A percentile compares a stretch with the other conserved stretches of the same genome.
Evolutionary conservation across 2,888 invertebrate genomes (phyloP).

Genomic region (Allophyes oxyacanthae): DNA sequence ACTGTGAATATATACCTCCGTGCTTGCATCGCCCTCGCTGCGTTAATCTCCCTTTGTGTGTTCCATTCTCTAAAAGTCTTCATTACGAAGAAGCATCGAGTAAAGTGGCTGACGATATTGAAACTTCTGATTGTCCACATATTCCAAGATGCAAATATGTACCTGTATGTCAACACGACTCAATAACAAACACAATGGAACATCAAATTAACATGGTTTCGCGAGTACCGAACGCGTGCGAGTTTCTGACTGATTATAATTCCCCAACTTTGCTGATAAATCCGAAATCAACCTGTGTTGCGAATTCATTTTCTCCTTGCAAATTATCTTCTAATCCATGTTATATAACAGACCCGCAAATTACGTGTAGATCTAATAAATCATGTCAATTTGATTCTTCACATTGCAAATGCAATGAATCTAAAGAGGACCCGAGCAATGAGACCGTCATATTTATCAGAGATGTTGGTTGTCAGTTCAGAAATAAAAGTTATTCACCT

Average conservation of each 20-base stretch:
- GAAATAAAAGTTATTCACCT: conserved; percentile 63
- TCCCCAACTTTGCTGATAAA: conserved; percentile 56
- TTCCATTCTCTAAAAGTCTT: conserved; percentile 73
- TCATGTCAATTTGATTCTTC: conserved; percentile 75
- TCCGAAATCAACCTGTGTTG: conserved; percentile 58
- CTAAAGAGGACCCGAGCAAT: conserved; percentile 54
- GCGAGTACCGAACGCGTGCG: conserved; percentile 65
- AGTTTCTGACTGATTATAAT: conserved; percentile 47
- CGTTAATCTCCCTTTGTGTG: conserved; percentile 81
- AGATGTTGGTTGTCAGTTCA: conserved; percentile 84
- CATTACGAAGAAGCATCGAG: conserved; percentile 67
- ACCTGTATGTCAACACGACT: conserved; percentile 65
- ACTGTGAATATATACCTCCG: conserved; percentile 79
- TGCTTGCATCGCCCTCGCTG: conserved; percentile 82
- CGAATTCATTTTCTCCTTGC: conserved; percentile 58
- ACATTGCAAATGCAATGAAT: conserved; percentile 53
- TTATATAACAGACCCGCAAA: conserved; percentile 25
- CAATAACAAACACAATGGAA: conserved; percentile 58
- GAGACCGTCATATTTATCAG: conserved; percentile 78
- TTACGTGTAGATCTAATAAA: conserved; percentile 67
- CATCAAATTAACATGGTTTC: conserved; percentile 61
- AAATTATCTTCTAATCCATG: conserved; percentile 55
- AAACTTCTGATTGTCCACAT: conserved; percentile 61
- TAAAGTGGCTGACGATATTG: conserved; percentile 61
- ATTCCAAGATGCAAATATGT: conserved; percentile 65